These are phyloP conservation scores for Thecocarcelia acutangulata DNA, from an alignment of 2,888 invertebrate species.

Conservation along the genomic window DNA sequence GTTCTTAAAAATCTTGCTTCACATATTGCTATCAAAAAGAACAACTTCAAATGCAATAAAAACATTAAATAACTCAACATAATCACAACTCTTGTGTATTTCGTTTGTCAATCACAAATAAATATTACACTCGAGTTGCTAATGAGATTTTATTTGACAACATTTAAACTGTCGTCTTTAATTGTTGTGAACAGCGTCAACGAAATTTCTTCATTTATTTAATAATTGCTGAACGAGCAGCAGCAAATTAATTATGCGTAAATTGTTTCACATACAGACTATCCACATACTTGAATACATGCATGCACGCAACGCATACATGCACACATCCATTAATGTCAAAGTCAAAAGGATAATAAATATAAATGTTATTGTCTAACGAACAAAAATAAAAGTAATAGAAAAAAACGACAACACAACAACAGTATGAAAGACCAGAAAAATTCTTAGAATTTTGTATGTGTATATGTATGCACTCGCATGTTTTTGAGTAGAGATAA, in stretches of 20 bases:
- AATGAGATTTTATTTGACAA: constrained; percentile 30
- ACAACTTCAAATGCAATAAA: too few relatives aligned
- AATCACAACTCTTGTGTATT: neutral
- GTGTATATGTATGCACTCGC: constrained; percentile 23
- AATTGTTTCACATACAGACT: constrained; percentile 32
- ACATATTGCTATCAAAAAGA: too few relatives aligned
- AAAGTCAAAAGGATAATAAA: constrained; percentile 66
- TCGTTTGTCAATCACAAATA: neutral
- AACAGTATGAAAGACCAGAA: constrained; percentile 46
- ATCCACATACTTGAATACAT: constrained; percentile 12
- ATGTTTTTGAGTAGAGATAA: constrained; percentile 66
- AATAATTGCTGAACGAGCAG: constrained; percentile 33
- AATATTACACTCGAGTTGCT: constrained; percentile 27
- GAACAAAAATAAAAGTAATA: constrained; percentile 71
- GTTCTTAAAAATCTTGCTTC: too few relatives aligned
- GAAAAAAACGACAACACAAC: constrained; percentile 60
- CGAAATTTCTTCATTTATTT: constrained; percentile 13
- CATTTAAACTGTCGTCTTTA: constrained; percentile 17
- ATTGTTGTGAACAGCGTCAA: constrained; percentile 24
- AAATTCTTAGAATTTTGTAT: constrained; percentile 22
- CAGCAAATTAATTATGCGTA: constrained; percentile 56
- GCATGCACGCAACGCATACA: constrained; percentile 3
- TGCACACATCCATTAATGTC: constrained; percentile 51
- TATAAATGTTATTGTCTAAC: constrained; percentile 70
- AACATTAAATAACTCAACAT: neutral